Percentiles rank a stretch among this genome's conserved stretches.
phyloP scores from a whole-genome alignment of 2,888 invertebrate genomes.

The Bombyx huttoni region DNA sequence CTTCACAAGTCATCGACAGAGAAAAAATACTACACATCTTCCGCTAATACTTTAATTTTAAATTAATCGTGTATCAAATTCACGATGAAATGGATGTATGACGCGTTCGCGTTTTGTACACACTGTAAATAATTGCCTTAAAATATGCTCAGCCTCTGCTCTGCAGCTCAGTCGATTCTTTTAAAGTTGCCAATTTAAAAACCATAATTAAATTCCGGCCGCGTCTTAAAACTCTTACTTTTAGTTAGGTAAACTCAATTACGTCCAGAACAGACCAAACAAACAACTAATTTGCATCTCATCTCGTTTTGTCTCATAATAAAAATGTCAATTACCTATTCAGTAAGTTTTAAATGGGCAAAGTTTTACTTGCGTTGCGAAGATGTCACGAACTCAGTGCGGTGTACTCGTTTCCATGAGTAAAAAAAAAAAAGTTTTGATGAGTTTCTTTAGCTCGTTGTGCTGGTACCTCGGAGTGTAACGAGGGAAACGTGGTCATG shows the following conservation, averaged over 20 bases:
- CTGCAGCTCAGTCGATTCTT: too few relatives aligned
- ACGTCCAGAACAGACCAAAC: neutral
- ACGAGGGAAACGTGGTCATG: slow-evolving; percentile 7
- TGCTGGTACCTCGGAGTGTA: slow-evolving; percentile 18
- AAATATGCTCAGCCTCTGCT: too few relatives aligned
- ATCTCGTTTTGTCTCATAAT: slow-evolving; percentile 8
- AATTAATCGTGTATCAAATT: too few relatives aligned
- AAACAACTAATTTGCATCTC: neutral
- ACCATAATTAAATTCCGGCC: neutral
- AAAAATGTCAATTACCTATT: slow-evolving; percentile 23
- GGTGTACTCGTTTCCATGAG: slow-evolving; percentile 2
- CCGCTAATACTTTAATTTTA: too few relatives aligned
- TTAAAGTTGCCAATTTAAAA: neutral
- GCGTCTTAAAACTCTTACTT: neutral
- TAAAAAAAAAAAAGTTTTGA: slow-evolving; percentile 28
- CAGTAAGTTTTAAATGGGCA: slow-evolving; percentile 22
- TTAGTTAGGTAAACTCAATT: neutral
- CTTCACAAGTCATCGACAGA: too few relatives aligned
- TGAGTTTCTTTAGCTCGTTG: slow-evolving; percentile 29
- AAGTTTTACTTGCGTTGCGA: slow-evolving; percentile 32
- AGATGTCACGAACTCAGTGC: slow-evolving; percentile 14
- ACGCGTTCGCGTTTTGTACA: too few relatives aligned
- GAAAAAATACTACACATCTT: too few relatives aligned
- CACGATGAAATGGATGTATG: too few relatives aligned
- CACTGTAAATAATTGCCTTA: too few relatives aligned